Percentiles rank a stretch among this genome's conserved stretches.
These are phyloP conservation scores for Eupithecia tripunctaria DNA, from an alignment of 2,888 invertebrate genomes.

Conservation along the genomic window DNA sequence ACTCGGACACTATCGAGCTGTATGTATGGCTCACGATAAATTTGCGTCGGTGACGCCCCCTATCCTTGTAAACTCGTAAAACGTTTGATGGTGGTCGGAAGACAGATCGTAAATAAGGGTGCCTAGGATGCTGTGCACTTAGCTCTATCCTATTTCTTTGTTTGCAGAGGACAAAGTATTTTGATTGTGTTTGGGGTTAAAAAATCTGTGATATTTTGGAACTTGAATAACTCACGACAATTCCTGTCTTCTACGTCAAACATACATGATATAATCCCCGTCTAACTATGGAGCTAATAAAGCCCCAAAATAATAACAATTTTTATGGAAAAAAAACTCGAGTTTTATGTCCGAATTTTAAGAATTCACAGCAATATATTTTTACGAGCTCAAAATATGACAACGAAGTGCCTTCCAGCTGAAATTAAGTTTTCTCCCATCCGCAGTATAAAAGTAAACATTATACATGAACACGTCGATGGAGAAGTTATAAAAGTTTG, in stretches of 20 bases:
- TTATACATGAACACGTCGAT: conserved; percentile 12
- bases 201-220: neutral
- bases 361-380: conserved; percentile 6
- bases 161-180: conserved; percentile 23
- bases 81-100: conserved; percentile 64
- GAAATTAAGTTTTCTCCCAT: conserved; percentile 22
- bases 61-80: conserved; percentile 70
- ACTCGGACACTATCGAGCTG: conserved; percentile 52
- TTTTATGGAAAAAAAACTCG: conserved; percentile 1
- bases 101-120: conserved; percentile 70
- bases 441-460: conserved; percentile 16
- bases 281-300: neutral
- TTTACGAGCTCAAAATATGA: conserved; percentile 17
- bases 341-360: conserved; percentile 10
- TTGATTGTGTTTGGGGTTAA: conserved; percentile 12
- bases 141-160: conserved; percentile 29
- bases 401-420: conserved; percentile 4
- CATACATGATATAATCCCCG: neutral
- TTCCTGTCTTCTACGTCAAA: neutral
- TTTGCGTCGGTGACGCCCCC: conserved; percentile 67
- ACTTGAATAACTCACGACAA: neutral
- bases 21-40: conserved; percentile 67
- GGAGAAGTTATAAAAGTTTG: conserved; percentile 17
- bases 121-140: conserved; percentile 49
- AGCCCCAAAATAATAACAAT: neutral